These are phyloP conservation scores for Gortyna flavago DNA, from an alignment of 2,888 invertebrate species.

Conservation along the genomic window DNA sequence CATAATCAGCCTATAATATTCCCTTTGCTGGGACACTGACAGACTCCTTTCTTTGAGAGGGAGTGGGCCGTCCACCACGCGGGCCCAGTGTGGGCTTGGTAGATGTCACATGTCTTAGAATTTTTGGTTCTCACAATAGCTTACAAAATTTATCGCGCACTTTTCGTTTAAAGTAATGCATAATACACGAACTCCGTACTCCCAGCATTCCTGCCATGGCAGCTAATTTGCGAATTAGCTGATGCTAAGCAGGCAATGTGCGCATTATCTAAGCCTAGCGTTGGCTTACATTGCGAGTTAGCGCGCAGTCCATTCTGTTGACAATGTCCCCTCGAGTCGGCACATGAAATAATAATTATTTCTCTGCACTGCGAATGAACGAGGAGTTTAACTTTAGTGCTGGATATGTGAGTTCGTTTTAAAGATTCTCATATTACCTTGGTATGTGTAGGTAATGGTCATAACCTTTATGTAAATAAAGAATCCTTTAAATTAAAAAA, in stretches of 20 bases:
- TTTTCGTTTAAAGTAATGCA: not conserved
- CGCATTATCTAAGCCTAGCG: conserved; percentile 32
- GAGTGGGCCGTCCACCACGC: not conserved
- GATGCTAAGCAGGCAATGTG: conserved; percentile 35
- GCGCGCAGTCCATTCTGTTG: conserved; percentile 55
- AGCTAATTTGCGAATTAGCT: conserved; percentile 33
- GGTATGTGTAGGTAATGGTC: not conserved
- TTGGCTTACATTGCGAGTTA: conserved; percentile 47
- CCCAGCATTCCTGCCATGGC: conserved; percentile 7
- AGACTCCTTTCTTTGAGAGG: not conserved
- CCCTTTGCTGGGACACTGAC: not conserved
- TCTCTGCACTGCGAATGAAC: conserved; percentile 59
- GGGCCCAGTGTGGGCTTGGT: not conserved
- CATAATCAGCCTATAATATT: not conserved
- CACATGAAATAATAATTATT: conserved; percentile 71
- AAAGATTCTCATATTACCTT: not conserved
- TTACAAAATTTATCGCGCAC: not conserved
- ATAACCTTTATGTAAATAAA: not conserved
- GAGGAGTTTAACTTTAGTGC: conserved; percentile 24
- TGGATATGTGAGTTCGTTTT: conserved; percentile 22
- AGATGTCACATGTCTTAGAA: not conserved
- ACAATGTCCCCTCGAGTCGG: conserved; percentile 59
- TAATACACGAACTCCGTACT: conserved; percentile 8
- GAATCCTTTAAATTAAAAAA: no score
- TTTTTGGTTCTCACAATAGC: not conserved